Evolutionary conservation across 2,888 invertebrate genomes (phyloP), one percentile per base, ranked within the genome.

Genomic region (Salticus scenicus): DNA sequence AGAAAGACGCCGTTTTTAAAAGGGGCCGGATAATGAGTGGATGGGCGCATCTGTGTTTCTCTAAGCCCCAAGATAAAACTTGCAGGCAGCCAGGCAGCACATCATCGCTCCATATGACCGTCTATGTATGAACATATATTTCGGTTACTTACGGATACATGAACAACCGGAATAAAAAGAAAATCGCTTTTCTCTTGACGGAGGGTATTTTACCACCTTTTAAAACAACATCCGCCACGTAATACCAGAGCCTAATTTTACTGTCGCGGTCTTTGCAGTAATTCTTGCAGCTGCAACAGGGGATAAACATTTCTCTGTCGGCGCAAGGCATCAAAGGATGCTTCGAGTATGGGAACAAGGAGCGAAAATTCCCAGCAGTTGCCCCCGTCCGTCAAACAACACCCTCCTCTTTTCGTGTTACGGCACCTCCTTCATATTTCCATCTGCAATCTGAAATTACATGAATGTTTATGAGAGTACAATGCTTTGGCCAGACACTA

Each of bases 271-370:
- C 66, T 27, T 42, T n/a, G 42, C 64, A 51, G 82, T 76, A 71
- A 83, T 83, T 83, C 76, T 83, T 76, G 82, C 82, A 83, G 82
- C 82, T 83, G 82, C 64, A 82, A 74, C 57, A 42, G 27, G 81
- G 75, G 47, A 71, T 76, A 82, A 76, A 82, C 72, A 72, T 76
- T 75, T 75, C 81, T 57, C 33, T 75, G 81, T 82, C 81, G 81
- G 81, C 81, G 74, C n/a, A 37, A 7, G 74, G 81, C 12, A 66
- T 82, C 81, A 82, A 82, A 82, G 81, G 81, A 81, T 81, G 69
- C 74, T 47, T 71, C 37, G 79, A 64, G 72, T 72, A 66, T 42
- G 73, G 69, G 81, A 69, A 76, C 69, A 76, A 70, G 77, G 24
- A 41, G 67, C 33, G 57, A 73, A 71, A 74, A 74, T 74, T 57